Conservation (phyloP, 2,797 vertebrate species). For the Schizothorax lantsangensis region DNA sequence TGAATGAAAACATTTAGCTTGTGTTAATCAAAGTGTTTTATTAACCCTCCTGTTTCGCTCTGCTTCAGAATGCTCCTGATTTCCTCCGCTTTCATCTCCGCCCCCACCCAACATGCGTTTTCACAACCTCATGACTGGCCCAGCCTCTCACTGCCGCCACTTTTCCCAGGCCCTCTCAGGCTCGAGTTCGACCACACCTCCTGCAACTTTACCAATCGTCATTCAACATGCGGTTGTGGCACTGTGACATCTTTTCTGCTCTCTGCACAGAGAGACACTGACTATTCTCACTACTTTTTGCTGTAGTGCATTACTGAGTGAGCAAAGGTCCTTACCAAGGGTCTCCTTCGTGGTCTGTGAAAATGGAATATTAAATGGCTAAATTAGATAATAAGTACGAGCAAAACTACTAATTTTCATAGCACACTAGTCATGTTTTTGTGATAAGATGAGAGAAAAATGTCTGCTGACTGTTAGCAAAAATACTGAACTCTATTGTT, state of each 20-base stretch:
- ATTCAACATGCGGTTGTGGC: not conserved
- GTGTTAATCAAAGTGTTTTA: conserved; percentile 56
- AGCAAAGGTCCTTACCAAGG: not conserved
- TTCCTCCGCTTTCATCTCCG: conserved; percentile 54
- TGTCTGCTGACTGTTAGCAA: not conserved
- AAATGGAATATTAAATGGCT: not conserved
- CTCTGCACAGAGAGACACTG: not conserved
- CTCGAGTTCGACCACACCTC: conserved; percentile 52
- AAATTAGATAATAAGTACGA: not conserved
- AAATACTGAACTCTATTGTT: not conserved
- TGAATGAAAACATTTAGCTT: conserved; percentile 14
- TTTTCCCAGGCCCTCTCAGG: conserved; percentile 64
- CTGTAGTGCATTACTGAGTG: not conserved
- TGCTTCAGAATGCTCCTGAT: conserved; percentile 57
- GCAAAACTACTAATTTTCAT: not conserved
- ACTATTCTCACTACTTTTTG: not conserved
- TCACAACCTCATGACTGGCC: conserved; percentile 63
- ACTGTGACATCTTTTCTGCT: not conserved
- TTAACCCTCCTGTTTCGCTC: conserved; percentile 24
- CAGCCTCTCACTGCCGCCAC: conserved; percentile 60
- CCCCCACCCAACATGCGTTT: conserved; percentile 52
- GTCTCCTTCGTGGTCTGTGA: not conserved
- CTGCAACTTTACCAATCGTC: conserved; percentile 45
- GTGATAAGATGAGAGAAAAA: not conserved
- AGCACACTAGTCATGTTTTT: not conserved